Evolutionary conservation across 2,888 invertebrate genomes (phyloP).

Genomic region (Xestia xanthographa): DNA sequence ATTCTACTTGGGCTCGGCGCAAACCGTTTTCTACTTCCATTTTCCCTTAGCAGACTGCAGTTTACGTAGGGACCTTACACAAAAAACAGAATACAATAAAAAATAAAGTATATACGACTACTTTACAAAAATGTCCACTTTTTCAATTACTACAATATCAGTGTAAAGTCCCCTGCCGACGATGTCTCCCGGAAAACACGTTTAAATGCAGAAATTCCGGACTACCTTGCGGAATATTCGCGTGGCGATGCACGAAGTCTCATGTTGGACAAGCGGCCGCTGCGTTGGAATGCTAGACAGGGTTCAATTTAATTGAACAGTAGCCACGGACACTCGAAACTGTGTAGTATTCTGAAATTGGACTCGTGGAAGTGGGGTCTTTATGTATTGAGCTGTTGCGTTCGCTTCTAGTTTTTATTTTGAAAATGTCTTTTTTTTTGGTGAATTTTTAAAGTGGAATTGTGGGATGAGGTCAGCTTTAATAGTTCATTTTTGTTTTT

Average conservation of each 20-base stretch:
- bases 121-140: constrained; percentile 2
- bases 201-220: constrained; percentile 60
- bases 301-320: constrained; percentile 76
- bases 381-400: constrained; percentile 24
- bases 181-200: constrained; percentile 28
- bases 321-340: constrained; percentile 65
- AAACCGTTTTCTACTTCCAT: too few species aligned
- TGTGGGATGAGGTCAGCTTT: background rate
- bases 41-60: too few species aligned
- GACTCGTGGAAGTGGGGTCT: constrained; percentile 44
- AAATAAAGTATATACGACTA: too few species aligned
- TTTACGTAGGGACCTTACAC: too few species aligned
- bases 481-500: background rate
- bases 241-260: constrained; percentile 54
- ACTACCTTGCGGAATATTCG: constrained; percentile 57
- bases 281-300: constrained; percentile 56
- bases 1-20: background rate
- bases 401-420: constrained; percentile 3
- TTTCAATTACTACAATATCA: constrained; percentile 52
- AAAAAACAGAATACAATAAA: background rate
- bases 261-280: constrained; percentile 55
- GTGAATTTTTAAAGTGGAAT: background rate
- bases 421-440: constrained; percentile 28
- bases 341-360: constrained; percentile 68
- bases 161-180: constrained; percentile 15